A percentile compares a stretch with the other conserved stretches of the same genome.
Conservation (phyloP, 2,797 vertebrate genomes). For the Onychomys leucogaster region DNA sequence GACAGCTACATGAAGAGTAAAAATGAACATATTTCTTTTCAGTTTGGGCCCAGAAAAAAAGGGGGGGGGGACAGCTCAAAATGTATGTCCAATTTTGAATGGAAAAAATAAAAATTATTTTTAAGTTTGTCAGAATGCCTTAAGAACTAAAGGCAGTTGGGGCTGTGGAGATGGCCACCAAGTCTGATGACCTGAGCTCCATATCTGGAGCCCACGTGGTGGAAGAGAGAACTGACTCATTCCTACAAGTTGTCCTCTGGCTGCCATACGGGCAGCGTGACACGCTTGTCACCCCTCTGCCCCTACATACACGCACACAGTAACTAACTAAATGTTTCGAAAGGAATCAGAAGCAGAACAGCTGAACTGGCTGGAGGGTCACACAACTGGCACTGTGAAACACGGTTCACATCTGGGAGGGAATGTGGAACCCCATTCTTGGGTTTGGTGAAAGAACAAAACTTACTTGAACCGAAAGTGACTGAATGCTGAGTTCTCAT, state of each 20-base stretch:
- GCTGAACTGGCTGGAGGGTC: background rate
- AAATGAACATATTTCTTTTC: background rate
- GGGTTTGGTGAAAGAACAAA: conserved; percentile 16
- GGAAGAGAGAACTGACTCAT: background rate
- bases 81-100: conserved; percentile 26
- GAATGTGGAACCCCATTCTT: background rate
- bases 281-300: too few relatives aligned
- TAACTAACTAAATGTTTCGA: background rate
- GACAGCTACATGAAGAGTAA: background rate
- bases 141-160: background rate
- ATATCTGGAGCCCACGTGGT: background rate
- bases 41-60: conserved; percentile 4
- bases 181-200: too few relatives aligned
- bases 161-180: background rate
- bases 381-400: background rate
- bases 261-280: background rate
- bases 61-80: background rate
- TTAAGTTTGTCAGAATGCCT: background rate
- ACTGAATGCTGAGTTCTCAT: background rate
- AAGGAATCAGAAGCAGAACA: background rate
- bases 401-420: background rate
- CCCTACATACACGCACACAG: background rate
- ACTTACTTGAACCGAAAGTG: background rate
- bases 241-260: background rate
- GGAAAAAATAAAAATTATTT: conserved; percentile 32